phyloP scores from a whole-genome alignment of 2,888 invertebrate genomes.

The Leucophenga montana region DNA sequence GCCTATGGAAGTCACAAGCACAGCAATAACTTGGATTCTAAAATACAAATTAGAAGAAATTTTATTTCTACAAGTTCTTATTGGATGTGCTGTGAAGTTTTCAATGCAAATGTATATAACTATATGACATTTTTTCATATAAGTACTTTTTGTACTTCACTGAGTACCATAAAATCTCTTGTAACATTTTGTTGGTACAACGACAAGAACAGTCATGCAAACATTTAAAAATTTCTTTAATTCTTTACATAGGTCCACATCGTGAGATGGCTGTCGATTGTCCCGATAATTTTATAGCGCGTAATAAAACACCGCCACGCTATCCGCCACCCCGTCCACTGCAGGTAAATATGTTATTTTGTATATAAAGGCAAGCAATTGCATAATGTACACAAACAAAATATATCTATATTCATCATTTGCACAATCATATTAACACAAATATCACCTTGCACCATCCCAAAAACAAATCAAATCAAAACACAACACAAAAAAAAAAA shows the following conservation, averaged over 20 bases:
- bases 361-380: slow-evolving; percentile 25
- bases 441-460: slow-evolving; percentile 39
- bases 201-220: neutral
- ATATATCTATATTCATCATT: slow-evolving; percentile 28
- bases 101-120: no score
- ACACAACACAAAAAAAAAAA: slow-evolving; percentile 34
- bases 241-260: slow-evolving; percentile 82
- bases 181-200: no score
- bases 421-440: slow-evolving; percentile 22
- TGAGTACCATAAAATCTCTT: no score
- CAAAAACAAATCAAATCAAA: neutral
- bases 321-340: slow-evolving; percentile 88
- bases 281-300: slow-evolving; percentile 93
- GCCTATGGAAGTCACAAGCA: no score
- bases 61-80: no score
- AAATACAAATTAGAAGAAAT: no score
- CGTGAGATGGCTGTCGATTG: slow-evolving; percentile 99
- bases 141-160: no score
- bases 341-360: slow-evolving; percentile 74
- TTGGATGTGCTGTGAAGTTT: no score
- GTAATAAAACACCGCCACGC: slow-evolving; percentile 92
- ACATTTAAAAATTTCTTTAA: neutral
- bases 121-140: no score
- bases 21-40: no score
- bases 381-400: slow-evolving; percentile 33